Percentiles rank a stretch among this genome's conserved stretches.
These are phyloP conservation scores for Cygnus atratus DNA, from an alignment of 2,113 vertebrate genomes.

Conservation along the genomic window DNA sequence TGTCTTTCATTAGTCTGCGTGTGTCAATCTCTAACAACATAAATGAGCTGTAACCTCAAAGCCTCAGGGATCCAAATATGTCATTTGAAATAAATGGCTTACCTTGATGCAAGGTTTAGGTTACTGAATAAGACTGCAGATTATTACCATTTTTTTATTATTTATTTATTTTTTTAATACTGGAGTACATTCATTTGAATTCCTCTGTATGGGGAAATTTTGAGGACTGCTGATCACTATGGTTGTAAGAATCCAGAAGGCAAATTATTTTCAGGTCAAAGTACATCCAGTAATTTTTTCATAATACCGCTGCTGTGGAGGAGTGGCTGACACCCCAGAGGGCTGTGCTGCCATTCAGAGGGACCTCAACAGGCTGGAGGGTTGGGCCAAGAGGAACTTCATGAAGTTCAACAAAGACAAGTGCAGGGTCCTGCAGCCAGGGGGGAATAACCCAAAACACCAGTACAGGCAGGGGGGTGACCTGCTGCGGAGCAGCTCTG, in stretches of 20 bases:
- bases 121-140: background rate
- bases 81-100: conserved; percentile 22
- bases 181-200: background rate
- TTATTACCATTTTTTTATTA: background rate
- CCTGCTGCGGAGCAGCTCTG: too few species aligned
- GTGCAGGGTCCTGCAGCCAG: too few species aligned
- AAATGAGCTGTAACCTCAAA: conserved; percentile 14
- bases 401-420: too few species aligned
- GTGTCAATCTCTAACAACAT: background rate
- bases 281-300: background rate
- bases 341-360: too few species aligned
- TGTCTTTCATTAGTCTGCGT: background rate
- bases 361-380: too few species aligned
- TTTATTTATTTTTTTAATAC: background rate
- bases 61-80: background rate
- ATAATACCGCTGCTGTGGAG: background rate
- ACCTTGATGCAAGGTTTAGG: background rate
- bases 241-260: background rate
- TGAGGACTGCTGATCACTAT: background rate
- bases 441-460: too few species aligned
- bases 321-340: too few species aligned
- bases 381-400: too few species aligned
- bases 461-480: too few species aligned
- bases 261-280: background rate
- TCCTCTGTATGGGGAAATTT: background rate